Conservation (phyloP, 2,113 vertebrate genomes). For the Lynx canadensis region DNA sequence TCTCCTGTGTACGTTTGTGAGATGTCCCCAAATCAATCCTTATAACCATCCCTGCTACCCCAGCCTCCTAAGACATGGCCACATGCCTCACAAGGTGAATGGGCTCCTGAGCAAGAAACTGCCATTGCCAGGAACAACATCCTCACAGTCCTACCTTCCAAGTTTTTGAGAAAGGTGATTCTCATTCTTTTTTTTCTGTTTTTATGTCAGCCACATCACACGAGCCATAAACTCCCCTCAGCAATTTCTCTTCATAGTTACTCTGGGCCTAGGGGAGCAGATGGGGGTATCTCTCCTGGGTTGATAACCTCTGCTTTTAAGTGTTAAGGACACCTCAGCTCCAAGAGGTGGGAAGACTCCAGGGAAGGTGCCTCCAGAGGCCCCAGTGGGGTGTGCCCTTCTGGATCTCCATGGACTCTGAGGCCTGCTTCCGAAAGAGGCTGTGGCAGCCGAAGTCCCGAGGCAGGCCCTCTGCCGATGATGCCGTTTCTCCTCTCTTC, state of each 20-base stretch:
- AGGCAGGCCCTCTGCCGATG: neutral
- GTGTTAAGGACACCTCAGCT: neutral
- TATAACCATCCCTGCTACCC: neutral
- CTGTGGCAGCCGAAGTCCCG: neutral
- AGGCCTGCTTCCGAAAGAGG: neutral
- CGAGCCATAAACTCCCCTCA: neutral
- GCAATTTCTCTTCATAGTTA: neutral
- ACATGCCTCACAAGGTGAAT: neutral
- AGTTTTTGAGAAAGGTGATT: neutral
- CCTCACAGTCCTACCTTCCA: neutral
- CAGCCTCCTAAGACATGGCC: fast-evolving
- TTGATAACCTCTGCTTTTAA: neutral
- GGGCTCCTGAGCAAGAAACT: neutral
- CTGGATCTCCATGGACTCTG: neutral
- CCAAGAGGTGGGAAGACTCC: neutral
- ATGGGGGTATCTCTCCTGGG: neutral
- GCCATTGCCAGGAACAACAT: neutral
- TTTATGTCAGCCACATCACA: neutral
- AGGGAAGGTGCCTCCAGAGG: neutral
- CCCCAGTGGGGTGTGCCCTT: neutral
- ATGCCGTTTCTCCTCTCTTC: neutral
- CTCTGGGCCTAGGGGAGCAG: neutral
- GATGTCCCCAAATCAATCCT: neutral
- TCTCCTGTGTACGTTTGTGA: neutral
- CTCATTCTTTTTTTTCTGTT: neutral